A percentile compares a stretch with the other conserved stretches of the same genome.
Evolutionary conservation across 1,140 invertebrate species (phyloP).

Genomic region (Lepeophtheirus salmonis): DNA sequence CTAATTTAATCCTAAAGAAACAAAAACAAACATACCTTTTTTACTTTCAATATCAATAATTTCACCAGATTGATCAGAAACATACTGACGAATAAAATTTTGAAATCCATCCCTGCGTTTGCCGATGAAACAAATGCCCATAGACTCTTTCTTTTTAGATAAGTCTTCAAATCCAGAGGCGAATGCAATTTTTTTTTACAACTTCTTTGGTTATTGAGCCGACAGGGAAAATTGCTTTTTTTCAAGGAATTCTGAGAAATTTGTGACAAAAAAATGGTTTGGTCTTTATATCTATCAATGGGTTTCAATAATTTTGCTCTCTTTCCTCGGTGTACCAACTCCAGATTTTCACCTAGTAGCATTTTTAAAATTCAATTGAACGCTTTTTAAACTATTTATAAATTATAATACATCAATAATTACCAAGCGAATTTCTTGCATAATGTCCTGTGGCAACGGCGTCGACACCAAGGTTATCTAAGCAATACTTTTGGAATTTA

Average conservation of each 20-base stretch:
- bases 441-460: slow-evolving; percentile 95
- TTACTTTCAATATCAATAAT: slow-evolving; percentile 69
- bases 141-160: slow-evolving; percentile 70
- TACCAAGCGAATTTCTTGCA: slow-evolving; percentile 56
- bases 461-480: slow-evolving; percentile 51
- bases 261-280: slow-evolving; percentile 83
- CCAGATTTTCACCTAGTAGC: slow-evolving; percentile 9
- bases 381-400: too few relatives aligned
- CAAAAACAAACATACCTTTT: slow-evolving; percentile 22
- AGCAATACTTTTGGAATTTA: slow-evolving; percentile 59
- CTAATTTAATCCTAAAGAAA: too few relatives aligned
- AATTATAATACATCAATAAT: too few relatives aligned
- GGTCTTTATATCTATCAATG: slow-evolving; percentile 62
- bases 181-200: slow-evolving; percentile 58
- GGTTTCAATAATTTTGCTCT: slow-evolving; percentile 49
- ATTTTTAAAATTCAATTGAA: too few relatives aligned
- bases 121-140: slow-evolving; percentile 92
- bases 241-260: slow-evolving; percentile 52
- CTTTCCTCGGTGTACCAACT: slow-evolving; percentile 24
- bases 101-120: slow-evolving; percentile 30
- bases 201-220: slow-evolving; percentile 38
- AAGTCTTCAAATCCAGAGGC: slow-evolving; percentile 48
- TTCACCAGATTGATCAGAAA: slow-evolving; percentile 48
- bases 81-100: slow-evolving; percentile 50
- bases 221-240: slow-evolving; percentile 74